Evolutionary conservation across 2,888 invertebrate species (phyloP).

Genomic region (Papilio gigon): DNA sequence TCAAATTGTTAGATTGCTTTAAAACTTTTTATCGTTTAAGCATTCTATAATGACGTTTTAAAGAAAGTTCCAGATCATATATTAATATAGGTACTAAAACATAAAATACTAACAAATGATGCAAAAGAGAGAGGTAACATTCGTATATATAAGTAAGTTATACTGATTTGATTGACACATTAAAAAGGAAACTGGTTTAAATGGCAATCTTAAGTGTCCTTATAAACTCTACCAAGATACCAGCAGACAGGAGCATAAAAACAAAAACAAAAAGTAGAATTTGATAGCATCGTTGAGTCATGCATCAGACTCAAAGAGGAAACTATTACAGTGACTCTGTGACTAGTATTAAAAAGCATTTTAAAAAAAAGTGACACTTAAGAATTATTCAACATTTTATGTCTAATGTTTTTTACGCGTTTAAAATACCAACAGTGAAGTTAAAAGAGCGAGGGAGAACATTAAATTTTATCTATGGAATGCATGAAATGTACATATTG

Average conservation of each 20-base stretch:
- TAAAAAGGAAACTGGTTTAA: conserved; percentile 1
- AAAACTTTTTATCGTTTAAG: conserved; percentile 14
- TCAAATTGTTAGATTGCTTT: conserved; percentile 10
- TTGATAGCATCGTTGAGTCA: neutral
- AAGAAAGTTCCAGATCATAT: conserved; percentile 27
- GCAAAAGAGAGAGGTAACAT: neutral
- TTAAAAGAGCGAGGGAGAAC: conserved; percentile 44
- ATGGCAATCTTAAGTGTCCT: neutral
- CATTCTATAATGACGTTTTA: conserved; percentile 28
- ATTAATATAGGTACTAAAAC: too few species aligned
- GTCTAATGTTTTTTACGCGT: conserved; percentile 29
- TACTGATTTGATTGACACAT: conserved; percentile 8
- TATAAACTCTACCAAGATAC: neutral
- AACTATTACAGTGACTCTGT: neutral
- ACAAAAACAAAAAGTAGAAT: neutral
- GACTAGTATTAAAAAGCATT: neutral
- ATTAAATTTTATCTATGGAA: conserved; percentile 69
- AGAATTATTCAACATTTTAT: neutral
- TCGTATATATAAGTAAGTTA: neutral
- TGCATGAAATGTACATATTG: conserved; percentile 52
- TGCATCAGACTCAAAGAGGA: neutral
- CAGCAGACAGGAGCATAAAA: neutral
- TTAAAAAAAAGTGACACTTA: neutral
- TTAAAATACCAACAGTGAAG: conserved; percentile 41
- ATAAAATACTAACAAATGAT: neutral